Base-by-base conservation (phyloP, 2,888 invertebrate genomes). In the Drosophila austrosaltans region DNA sequence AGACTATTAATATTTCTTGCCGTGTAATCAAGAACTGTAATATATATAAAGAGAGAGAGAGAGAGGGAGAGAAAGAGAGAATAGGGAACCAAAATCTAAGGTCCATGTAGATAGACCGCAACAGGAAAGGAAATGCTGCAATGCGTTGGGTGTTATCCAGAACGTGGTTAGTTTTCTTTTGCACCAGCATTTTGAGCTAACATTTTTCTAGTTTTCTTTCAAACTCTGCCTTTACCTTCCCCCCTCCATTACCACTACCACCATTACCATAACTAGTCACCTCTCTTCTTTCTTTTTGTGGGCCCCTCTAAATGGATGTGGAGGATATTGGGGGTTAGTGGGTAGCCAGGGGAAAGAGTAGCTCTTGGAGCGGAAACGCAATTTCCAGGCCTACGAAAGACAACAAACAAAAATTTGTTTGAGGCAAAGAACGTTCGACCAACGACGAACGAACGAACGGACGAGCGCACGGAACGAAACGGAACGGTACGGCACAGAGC, bases 351-450 rank as follows among this genome's bases (percentile, higher is more conserved):
- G 36, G 39, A 30, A 30, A 30, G 3, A 12, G 42, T 42, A 44
- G 44, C 62, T 77, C 68, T 80, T 85, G 73, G 58, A 75, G 72
- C 82, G 88, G 82, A 83, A 87, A 83, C 82, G 88, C 82, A 83
- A 87, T 83, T 83, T 83, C 83, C 76, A 73, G 73, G 75, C 75
- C 73, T 60, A 39, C 72, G 66, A 85, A 82, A 87, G 86, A 85
- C 86, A 83, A 87, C 82, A 83, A 87, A 78, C 86, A 77, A 75
- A 85, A 83, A 87, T 82, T 71, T 87, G 82, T 87, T 83, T 85
- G 88, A 80, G 76, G 74, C 81, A 82, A 77, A 72, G 87, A 81
- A 69, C 79, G 59, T 53, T 68, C 79, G 76, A 71, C 66, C 72
- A 65, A 57, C 36, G 36, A 66, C 53, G 66, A 68, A 75, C 48